A percentile compares a stretch with the other conserved stretches of the same genome.
Conservation (phyloP, 1,140 invertebrate genomes). For the Eurosta solidaginis region DNA sequence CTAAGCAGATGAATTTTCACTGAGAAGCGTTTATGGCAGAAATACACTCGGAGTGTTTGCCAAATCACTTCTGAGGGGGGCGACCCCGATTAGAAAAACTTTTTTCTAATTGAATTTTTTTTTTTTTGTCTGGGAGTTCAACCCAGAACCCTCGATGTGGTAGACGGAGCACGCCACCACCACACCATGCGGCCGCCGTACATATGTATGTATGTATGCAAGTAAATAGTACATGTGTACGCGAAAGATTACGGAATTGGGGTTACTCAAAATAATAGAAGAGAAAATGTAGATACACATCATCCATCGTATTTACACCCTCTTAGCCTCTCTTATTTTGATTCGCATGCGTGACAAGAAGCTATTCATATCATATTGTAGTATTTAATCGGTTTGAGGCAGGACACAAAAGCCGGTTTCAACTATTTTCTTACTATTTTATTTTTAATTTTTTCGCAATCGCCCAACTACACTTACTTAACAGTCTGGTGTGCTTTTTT, state of each 20-base stretch:
- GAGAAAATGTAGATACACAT: slow-evolving; percentile 20
- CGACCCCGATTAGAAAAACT: no score
- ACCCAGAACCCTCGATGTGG: no score
- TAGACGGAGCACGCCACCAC: no score
- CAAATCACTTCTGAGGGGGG: no score
- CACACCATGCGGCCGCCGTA: no score
- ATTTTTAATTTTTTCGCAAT: background rate
- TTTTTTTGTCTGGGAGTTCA: no score
- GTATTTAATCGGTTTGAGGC: slow-evolving; percentile 10
- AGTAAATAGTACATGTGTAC: background rate
- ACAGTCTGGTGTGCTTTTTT: no score
- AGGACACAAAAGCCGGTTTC: slow-evolving; percentile 23
- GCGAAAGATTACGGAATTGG: background rate
- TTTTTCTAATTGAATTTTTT: no score
- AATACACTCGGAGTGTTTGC: no score
- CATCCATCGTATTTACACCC: slow-evolving; percentile 6
- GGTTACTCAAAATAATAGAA: slow-evolving; percentile 17
- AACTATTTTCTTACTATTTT: background rate
- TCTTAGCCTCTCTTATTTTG: slow-evolving; percentile 1
- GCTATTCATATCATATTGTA: background rate
- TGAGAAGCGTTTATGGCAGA: no score
- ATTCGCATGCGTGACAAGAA: slow-evolving; percentile 10
- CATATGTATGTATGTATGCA: background rate
- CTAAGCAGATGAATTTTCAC: no score
- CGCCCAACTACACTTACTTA: no score